Evolutionary conservation across 2,888 invertebrate genomes (phyloP).

Genomic region (Pyrrhosoma nymphula): DNA sequence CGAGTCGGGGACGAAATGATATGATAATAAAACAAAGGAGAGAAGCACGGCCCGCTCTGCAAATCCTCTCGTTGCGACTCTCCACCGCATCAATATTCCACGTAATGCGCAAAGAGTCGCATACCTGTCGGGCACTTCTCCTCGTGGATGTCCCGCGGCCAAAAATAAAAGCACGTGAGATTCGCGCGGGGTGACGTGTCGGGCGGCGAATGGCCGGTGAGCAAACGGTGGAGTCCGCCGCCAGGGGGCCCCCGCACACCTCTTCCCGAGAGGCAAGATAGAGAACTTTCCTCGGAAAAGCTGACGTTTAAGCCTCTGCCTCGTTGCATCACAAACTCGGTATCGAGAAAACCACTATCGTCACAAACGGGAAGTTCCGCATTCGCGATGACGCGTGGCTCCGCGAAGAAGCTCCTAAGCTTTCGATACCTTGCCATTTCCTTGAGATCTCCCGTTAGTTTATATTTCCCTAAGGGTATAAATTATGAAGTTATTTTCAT

Average conservation of each 20-base stretch:
- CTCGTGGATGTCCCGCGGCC: background rate
- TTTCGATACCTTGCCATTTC: too few species aligned
- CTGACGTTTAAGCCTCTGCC: background rate
- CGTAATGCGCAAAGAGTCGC: background rate
- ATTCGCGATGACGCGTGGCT: background rate
- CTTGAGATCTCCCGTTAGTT: too few species aligned
- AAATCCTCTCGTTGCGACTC: background rate
- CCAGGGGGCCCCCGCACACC: background rate
- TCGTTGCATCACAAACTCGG: background rate
- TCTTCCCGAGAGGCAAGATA: background rate
- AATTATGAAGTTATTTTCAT: too few species aligned
- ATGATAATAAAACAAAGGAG: background rate
- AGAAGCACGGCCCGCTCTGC: background rate
- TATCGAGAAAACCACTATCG: background rate
- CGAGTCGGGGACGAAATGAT: background rate
- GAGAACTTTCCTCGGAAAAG: conserved; percentile 6
- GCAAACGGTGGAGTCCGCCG: background rate
- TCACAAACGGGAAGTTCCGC: background rate
- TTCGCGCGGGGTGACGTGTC: background rate
- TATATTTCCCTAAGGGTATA: too few species aligned
- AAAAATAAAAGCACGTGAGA: background rate
- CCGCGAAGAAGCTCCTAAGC: too few species aligned
- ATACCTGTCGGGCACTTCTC: background rate
- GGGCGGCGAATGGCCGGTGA: background rate
- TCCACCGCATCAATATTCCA: background rate